Percentiles rank a stretch among this genome's conserved stretches.
These are phyloP conservation scores for Camponotus vicinus DNA, from an alignment of 1,140 invertebrate genomes.

Conservation along the genomic window DNA sequence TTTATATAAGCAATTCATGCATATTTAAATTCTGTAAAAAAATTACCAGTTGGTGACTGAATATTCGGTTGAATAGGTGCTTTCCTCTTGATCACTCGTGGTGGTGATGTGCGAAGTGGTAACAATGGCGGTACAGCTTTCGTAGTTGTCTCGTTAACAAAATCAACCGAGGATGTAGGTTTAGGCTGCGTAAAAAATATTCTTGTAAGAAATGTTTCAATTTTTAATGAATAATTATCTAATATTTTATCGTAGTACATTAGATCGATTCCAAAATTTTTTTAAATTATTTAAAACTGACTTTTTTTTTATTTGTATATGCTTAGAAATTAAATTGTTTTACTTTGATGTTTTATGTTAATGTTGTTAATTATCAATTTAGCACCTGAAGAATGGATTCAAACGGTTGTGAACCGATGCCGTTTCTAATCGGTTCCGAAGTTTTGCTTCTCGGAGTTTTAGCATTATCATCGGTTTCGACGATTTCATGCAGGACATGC, in stretches of 20 bases:
- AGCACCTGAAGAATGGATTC: conserved; percentile 40
- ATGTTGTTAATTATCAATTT: neutral
- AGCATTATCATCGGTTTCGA: conserved; percentile 53
- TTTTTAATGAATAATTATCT: neutral
- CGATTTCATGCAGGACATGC: conserved; percentile 75
- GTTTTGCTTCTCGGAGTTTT: neutral
- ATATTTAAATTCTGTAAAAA: neutral
- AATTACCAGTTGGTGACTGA: neutral
- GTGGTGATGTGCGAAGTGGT: conserved; percentile 55
- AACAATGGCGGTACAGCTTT: conserved; percentile 56
- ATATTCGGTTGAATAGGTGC: conserved; percentile 24
- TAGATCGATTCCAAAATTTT: neutral
- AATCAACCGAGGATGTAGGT: conserved; percentile 61
- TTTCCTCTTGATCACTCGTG: conserved; percentile 67
- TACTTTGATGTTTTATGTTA: neutral
- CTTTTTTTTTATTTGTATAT: neutral
- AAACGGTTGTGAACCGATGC: neutral
- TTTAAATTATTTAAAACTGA: neutral
- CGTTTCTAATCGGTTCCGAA: neutral
- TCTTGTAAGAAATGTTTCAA: neutral
- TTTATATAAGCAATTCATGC: neutral
- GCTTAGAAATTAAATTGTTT: neutral
- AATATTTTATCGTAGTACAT: neutral
- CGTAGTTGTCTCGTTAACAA: conserved; percentile 66
- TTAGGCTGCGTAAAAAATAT: conserved; percentile 37